phyloP scores from a whole-genome alignment of 1,140 invertebrate species.

The Dendrolimus punctatus region DNA sequence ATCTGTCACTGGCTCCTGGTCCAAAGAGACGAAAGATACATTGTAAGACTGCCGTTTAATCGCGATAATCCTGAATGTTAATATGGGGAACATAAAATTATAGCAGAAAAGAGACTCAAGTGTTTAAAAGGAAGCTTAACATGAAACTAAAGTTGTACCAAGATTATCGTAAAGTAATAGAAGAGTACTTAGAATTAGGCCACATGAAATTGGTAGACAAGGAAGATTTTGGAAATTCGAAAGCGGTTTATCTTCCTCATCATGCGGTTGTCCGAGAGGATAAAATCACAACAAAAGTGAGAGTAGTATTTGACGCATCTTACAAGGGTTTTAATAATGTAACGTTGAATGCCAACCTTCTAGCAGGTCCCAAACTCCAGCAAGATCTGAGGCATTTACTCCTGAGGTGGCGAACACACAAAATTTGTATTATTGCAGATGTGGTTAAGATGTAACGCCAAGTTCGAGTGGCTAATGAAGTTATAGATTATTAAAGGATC shows the following conservation, averaged over 20 bases:
- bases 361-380: too few species aligned
- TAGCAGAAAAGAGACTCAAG: slow-evolving; percentile 13
- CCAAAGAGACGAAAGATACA: neutral
- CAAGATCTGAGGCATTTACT: too few species aligned
- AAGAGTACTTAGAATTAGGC: slow-evolving; percentile 14
- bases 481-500: slow-evolving; percentile 3
- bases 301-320: too few species aligned
- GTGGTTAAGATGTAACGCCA: slow-evolving; percentile 4
- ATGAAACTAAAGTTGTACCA: slow-evolving; percentile 5
- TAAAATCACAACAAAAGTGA: too few species aligned
- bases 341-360: too few species aligned
- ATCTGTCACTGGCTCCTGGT: slow-evolving; percentile 1
- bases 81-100: slow-evolving; percentile 7
- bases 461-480: neutral
- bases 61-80: slow-evolving; percentile 7
- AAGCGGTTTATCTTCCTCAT: slow-evolving; percentile 15
- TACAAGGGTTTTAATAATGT: too few species aligned
- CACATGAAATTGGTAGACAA: slow-evolving; percentile 2
- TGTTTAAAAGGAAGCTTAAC: slow-evolving; percentile 7
- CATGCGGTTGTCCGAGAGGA: too few species aligned
- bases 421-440: slow-evolving; percentile 4
- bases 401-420: neutral
- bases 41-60: slow-evolving; percentile 4
- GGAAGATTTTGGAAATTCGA: neutral
- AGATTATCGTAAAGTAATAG: slow-evolving; percentile 9